Evolutionary conservation across 2,888 invertebrate genomes (phyloP).

Genomic region (Lysandra coridon): DNA sequence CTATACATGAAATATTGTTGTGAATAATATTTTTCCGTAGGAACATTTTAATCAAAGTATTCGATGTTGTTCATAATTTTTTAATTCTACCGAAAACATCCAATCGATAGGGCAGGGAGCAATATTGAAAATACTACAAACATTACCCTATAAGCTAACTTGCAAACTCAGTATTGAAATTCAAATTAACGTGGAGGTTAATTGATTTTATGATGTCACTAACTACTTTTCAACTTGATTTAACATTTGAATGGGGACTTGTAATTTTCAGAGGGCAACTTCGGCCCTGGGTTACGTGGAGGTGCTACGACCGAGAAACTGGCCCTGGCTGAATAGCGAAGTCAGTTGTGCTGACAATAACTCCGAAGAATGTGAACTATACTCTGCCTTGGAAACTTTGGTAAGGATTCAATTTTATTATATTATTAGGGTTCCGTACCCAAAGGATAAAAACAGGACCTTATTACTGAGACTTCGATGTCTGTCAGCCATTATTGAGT

Average conservation of each 20-base stretch:
- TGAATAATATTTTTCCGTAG: no score
- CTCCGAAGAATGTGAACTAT: background rate
- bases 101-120: no score
- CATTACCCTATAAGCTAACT: background rate
- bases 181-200: background rate
- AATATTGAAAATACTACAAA: background rate
- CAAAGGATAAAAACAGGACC: no score
- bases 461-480: no score
- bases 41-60: no score
- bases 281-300: slow-evolving; percentile 33
- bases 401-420: background rate
- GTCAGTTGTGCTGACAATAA: background rate
- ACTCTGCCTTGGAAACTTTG: background rate
- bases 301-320: slow-evolving; percentile 24
- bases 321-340: background rate
- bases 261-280: slow-evolving; percentile 33
- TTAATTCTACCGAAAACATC: no score
- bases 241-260: slow-evolving; percentile 13
- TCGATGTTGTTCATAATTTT: no score
- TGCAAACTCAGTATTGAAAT: background rate
- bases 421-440: no score
- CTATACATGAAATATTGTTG: no score
- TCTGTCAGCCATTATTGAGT: no score
- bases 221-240: slow-evolving; percentile 7
- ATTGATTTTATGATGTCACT: slow-evolving; percentile 3